phyloP scores from a whole-genome alignment of 2,113 vertebrate genomes.

The Spheniscus mendiculus region DNA sequence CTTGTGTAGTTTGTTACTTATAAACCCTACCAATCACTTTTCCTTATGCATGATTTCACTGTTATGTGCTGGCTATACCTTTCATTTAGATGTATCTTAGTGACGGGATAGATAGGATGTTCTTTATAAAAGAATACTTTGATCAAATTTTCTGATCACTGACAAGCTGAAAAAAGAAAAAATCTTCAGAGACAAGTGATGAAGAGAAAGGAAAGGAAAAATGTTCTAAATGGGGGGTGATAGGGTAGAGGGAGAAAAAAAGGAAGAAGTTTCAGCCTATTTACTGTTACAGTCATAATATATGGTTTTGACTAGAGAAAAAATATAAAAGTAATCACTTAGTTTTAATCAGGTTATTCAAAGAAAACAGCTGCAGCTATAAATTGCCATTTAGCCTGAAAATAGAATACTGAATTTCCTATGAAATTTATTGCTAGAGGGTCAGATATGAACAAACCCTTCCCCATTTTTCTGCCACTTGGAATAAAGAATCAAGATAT shows the following conservation, averaged over 20 bases:
- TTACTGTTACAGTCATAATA: constrained; percentile 1
- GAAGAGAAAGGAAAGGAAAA: constrained; percentile 22
- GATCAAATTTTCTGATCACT: not conserved
- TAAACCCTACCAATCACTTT: not conserved
- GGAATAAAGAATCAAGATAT: constrained; percentile 4
- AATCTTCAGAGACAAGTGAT: not conserved
- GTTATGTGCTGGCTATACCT: not conserved
- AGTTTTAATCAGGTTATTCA: constrained; percentile 58
- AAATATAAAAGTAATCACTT: not conserved
- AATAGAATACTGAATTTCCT: not conserved
- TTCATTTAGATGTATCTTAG: not conserved
- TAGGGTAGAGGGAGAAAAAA: not conserved
- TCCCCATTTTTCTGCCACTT: not conserved
- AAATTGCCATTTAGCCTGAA: constrained; percentile 24
- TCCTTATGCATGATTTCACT: not conserved
- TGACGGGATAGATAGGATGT: not conserved
- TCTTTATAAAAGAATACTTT: constrained; percentile 21
- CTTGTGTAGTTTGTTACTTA: not conserved
- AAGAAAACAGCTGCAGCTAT: constrained; percentile 38
- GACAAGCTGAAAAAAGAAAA: not conserved
- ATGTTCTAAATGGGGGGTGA: not conserved
- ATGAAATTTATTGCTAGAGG: not conserved
- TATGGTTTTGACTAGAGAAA: not conserved
- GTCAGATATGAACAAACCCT: not conserved
- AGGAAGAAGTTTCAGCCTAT: not conserved